Conservation (phyloP, 2,113 vertebrate genomes). For the Reinhardtius hippoglossoides region DNA sequence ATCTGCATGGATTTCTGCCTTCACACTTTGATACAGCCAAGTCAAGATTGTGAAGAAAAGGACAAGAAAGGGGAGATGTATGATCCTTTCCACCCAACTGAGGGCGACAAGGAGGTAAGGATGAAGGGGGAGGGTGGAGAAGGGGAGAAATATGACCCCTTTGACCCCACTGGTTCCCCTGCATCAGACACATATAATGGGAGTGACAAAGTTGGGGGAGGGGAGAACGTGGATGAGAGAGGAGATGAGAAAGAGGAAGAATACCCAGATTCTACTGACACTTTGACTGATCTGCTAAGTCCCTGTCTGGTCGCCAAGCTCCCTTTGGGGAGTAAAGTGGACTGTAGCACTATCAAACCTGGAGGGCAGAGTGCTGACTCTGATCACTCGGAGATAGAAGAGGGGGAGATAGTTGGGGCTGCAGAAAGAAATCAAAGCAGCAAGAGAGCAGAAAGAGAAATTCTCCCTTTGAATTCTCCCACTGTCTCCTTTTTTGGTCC, state of each 20-base stretch:
- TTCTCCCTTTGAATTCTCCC: conserved; percentile 50
- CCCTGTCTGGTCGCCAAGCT: conserved; percentile 47
- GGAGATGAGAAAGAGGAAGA: conserved; percentile 70
- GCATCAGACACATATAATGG: conserved; percentile 72
- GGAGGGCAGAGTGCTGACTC: conserved; percentile 63
- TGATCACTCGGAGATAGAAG: conserved; percentile 90
- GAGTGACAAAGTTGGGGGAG: conserved; percentile 3
- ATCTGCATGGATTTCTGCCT: conserved; percentile 41
- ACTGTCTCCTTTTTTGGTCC: conserved; percentile 73
- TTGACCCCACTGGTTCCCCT: conserved; percentile 92
- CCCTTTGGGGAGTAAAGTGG: conserved; percentile 71
- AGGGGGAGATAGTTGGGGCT: conserved; percentile 89
- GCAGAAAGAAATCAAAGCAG: conserved; percentile 55
- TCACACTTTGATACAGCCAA: conserved; percentile 21
- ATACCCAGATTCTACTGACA: conserved; percentile 74
- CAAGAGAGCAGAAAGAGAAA: conserved; percentile 50
- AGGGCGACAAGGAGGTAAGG: conserved; percentile 74
- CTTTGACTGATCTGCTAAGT: conserved; percentile 56
- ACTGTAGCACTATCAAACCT: conserved; percentile 46
- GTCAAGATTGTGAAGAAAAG: conserved; percentile 47
- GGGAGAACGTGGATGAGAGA: conserved; percentile 14
- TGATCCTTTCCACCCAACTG: conserved; percentile 90
- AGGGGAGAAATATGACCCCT: conserved; percentile 94
- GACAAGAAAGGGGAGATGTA: conserved; percentile 83
- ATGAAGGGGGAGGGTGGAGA: conserved; percentile 68